Base-by-base conservation (phyloP, 2,888 invertebrate species). In the Cryptocephalus moraei region DNA sequence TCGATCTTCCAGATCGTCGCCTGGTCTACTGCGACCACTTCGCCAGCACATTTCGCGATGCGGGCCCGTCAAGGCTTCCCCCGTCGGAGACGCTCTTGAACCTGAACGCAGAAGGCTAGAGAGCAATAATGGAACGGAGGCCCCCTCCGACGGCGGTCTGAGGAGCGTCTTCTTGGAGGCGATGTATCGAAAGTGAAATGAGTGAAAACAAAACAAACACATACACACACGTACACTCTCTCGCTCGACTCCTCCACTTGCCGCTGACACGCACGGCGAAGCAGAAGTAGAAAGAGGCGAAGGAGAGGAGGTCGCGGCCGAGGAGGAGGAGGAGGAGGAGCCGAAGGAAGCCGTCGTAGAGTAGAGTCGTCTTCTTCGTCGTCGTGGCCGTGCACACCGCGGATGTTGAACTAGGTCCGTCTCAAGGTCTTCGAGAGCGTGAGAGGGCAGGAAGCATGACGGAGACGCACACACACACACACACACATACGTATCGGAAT, bases 331-430 rank as follows among this genome's bases (percentile, higher is more conserved):
- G 39, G n/a, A 14, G 39, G 39, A 39, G 13, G 8, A 22, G 39
- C 39, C 12, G 38, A 12, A n/a, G n/a, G 40, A 31, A 31, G 40
- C 31, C 31, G 31, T 39, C 14, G 39, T 39, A 22, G 39, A 14
- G 39, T n/a, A n/a, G n/a, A n/a, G n/a, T n/a, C n/a, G n/a, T 22
- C 22, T 22, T 22, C 22, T 22, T 22, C 42, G 32, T 42, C 36
- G 36, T 12, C 36, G 36, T 36, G 36, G 36, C 36, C 36, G 47
- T 44, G 52, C 36, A 36, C 40, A 44, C 46, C 45, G 63, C 69
- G 71, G 71, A 71, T 71, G 68, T 71, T 70, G 71, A 71, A 71
- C 70, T 69, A 70, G 69, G 70, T 69, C 67, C 65, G 70, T 70
- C 70, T 69, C 70, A 70, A 70, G 70, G 70, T 65, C 70, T 67